Evolutionary conservation across 2,797 vertebrate genomes (phyloP).

Genomic region (Cuculus canorus): DNA sequence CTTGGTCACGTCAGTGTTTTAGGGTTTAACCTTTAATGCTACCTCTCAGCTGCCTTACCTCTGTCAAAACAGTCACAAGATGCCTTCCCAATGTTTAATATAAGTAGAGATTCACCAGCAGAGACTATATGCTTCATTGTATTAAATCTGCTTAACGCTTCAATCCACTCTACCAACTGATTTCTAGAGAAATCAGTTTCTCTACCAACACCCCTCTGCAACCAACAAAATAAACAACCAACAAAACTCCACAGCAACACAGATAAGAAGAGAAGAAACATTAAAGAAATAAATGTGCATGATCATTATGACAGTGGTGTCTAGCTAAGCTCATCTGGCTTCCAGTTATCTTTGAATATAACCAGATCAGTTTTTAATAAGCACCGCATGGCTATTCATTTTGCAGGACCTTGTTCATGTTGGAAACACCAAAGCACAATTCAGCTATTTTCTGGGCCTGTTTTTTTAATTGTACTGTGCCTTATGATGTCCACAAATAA

Average conservation of each 20-base stretch:
- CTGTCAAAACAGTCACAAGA: not conserved
- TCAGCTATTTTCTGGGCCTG: not conserved
- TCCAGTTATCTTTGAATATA: not conserved
- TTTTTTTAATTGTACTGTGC: not conserved
- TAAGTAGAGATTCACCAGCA: not conserved
- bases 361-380: not conserved
- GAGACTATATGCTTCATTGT: not conserved
- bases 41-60: not conserved
- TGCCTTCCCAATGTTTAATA: not conserved
- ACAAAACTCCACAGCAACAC: not conserved
- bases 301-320: not conserved
- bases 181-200: too few species aligned
- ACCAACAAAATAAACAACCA: rapidly evolving
- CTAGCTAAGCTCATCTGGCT: not conserved
- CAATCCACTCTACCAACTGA: too few species aligned
- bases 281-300: not conserved
- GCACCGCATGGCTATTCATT: not conserved
- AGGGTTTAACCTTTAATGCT: not conserved
- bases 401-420: not conserved
- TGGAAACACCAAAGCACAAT: not conserved
- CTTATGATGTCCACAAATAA: not conserved
- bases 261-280: not conserved
- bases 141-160: not conserved
- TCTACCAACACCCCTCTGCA: not conserved
- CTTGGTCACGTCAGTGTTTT: not conserved